phyloP scores from a whole-genome alignment of 2,888 invertebrate genomes.

The Brachyopa scutellaris region DNA sequence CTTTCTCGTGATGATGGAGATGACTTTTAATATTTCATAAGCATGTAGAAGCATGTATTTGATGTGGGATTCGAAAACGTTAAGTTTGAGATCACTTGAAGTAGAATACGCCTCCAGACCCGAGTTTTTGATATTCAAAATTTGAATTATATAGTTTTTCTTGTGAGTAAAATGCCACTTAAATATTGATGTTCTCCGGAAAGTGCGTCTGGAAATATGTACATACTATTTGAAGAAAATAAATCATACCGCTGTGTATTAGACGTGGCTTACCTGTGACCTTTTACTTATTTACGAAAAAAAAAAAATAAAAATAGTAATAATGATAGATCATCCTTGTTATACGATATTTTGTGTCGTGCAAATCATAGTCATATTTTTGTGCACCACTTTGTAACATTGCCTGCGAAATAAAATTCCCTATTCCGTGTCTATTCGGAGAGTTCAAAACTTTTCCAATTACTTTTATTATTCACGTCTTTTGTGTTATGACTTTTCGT shows the following conservation, averaged over 20 bases:
- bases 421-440: slow-evolving; percentile 44
- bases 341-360: slow-evolving; percentile 39
- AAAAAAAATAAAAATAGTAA: not conserved
- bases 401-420: slow-evolving; percentile 45
- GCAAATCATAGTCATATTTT: slow-evolving; percentile 4
- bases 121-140: no score
- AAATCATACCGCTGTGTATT: not conserved
- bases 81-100: no score
- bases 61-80: no score
- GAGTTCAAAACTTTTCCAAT: slow-evolving; percentile 70
- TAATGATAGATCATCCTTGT: slow-evolving; percentile 37
- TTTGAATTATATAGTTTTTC: no score
- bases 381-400: slow-evolving; percentile 34
- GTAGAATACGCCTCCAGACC: no score
- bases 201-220: no score
- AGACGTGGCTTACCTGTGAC: slow-evolving; percentile 1
- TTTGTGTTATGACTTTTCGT: slow-evolving; percentile 65
- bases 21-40: no score
- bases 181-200: no score
- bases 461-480: slow-evolving; percentile 72
- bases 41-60: no score
- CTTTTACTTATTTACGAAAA: not conserved
- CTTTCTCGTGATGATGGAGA: no score
- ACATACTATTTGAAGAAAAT: no score
- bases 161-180: no score